These are phyloP conservation scores for Piaya cayana DNA, from an alignment of 2,113 vertebrate species.

Conservation along the genomic window DNA sequence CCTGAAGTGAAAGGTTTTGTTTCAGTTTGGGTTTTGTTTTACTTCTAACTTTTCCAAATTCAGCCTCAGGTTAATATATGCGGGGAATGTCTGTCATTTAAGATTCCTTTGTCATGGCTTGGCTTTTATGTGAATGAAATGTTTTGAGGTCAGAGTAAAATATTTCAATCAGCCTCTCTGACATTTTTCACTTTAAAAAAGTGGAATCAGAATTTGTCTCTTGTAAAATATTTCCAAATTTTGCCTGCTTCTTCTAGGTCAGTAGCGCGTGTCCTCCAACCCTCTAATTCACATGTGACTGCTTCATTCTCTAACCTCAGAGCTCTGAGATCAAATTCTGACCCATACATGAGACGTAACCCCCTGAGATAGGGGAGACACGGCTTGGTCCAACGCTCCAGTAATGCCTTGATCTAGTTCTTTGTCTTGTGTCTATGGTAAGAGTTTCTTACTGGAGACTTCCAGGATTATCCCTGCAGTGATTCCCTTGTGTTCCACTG, in stretches of 20 bases:
- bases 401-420: background rate
- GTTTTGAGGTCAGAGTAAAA: background rate
- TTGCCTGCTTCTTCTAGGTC: background rate
- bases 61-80: background rate
- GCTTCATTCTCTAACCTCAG: background rate
- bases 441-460: background rate
- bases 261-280: background rate
- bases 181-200: background rate
- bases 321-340: background rate
- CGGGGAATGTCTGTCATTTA: background rate
- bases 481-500: background rate
- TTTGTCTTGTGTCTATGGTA: background rate
- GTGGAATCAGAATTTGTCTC: background rate
- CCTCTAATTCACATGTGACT: background rate
- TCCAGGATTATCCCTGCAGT: background rate
- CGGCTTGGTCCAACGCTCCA: background rate
- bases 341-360: background rate
- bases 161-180: background rate
- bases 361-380: accelerated
- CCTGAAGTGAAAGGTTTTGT: background rate
- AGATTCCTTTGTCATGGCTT: background rate
- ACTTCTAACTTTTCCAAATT: background rate
- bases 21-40: background rate
- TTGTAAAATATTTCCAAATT: background rate
- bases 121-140: background rate